Base-by-base conservation (phyloP, 2,888 invertebrate genomes). In the Scelioninae gen. 2 region DNA sequence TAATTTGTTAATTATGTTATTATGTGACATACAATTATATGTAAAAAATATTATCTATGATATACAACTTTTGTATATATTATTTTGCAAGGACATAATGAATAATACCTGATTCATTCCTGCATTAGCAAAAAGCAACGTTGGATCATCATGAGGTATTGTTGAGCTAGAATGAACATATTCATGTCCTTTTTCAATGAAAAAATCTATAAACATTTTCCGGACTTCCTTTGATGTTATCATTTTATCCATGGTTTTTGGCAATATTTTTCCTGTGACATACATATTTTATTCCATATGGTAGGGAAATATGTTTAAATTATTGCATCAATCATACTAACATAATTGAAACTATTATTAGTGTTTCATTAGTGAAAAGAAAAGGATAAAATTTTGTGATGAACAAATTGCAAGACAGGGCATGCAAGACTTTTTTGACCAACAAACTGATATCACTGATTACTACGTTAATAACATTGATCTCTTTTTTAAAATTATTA, bases 101-200 rank as follows among this genome's bases (percentile, higher is more conserved):
- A 25, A 25, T 25, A 25, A 25, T 25, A 91, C 91, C 88, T 98
- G 98, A 86, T 98, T 98, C 99, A 99, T 99, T 57, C 97, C 99
- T 76, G 99, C 98, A 90, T 99, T 99, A 52, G 98, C 90, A 87
- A 99, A 99, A 0, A 99, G 89, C 67, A 99, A 88, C 0, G 98
- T 98, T 18, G 98, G 98, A 87, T 99, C 99, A 88, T 99, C 98
- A 76, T 95, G 89, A 0, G 99, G 99, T 82, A 99, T 96, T 15
- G 97, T 97, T 37, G 97, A 96, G 43, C 97, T 98, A 0, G 98
- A 99, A 86, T 98, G 98, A 18, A 97, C 95, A 90, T 98, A 98
- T 78, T 91, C 91, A 87, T 99, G 99, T 72, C 90, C 87, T 87
- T 95, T 94, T 15, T 64, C 45, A 78, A 92, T 89, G 85, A 97